phyloP scores from a whole-genome alignment of 2,888 invertebrate species.

The Neoitamus cyanurus region DNA sequence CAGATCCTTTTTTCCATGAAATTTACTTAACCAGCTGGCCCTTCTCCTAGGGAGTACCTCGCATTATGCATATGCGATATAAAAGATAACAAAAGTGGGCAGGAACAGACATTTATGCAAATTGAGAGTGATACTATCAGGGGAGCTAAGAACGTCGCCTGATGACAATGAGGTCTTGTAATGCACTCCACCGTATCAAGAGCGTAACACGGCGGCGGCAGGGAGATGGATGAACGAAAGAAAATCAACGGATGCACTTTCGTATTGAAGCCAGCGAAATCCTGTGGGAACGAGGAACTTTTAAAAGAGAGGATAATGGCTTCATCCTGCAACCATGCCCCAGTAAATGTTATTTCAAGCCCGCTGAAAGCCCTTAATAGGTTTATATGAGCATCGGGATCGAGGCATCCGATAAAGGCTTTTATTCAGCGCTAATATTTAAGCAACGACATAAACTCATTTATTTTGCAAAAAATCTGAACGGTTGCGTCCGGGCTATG shows the following conservation, averaged over 20 bases:
- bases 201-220: not conserved
- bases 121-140: slow-evolving; percentile 18
- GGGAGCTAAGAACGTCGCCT: not conserved
- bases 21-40: slow-evolving; percentile 26
- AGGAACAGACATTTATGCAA: slow-evolving; percentile 37
- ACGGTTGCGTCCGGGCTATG: not conserved
- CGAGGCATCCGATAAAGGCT: not conserved
- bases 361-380: slow-evolving; percentile 15
- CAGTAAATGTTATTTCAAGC: slow-evolving; percentile 3
- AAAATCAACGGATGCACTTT: slow-evolving; percentile 15
- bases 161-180: slow-evolving; percentile 31
- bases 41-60: not conserved
- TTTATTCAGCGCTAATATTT: not conserved
- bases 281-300: not conserved
- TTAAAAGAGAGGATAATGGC: not conserved
- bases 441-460: not conserved
- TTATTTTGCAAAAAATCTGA: slow-evolving; percentile 18
- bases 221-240: not conserved
- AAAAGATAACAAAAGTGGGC: slow-evolving; percentile 25
- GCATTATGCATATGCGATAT: slow-evolving; percentile 33
- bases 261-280: not conserved
- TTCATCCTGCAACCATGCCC: not conserved
- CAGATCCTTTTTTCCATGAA: not conserved
- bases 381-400: not conserved
- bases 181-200: slow-evolving; percentile 4